These are phyloP conservation scores for Betta splendens DNA, from an alignment of 2,797 vertebrate genomes.

Conservation along the genomic window DNA sequence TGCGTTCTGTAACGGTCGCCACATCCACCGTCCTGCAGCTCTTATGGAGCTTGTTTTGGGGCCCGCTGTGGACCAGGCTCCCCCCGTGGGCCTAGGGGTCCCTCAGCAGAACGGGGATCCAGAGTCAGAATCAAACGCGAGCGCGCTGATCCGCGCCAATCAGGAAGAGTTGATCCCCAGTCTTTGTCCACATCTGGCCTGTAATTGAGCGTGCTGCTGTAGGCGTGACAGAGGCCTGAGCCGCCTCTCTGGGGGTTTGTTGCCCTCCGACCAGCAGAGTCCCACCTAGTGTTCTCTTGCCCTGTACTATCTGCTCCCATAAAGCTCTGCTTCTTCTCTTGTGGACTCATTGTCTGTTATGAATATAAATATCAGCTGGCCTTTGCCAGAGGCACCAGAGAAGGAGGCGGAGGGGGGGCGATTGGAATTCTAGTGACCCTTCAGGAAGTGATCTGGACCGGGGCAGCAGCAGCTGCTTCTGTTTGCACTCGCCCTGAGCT, in stretches of 20 bases:
- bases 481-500: constrained; percentile 53
- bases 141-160: constrained; percentile 59
- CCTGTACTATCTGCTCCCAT: constrained; percentile 33
- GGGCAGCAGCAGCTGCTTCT: constrained; percentile 49
- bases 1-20: too few species aligned
- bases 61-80: too few species aligned
- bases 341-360: constrained; percentile 65
- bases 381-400: constrained; percentile 58
- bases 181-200: constrained; percentile 66
- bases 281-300: constrained; percentile 32
- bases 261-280: constrained; percentile 36
- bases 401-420: constrained; percentile 17
- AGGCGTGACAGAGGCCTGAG: constrained; percentile 40
- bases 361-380: constrained; percentile 65
- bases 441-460: constrained; percentile 67
- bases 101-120: constrained; percentile 24
- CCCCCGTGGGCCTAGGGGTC: constrained; percentile 7
- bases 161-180: constrained; percentile 48
- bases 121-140: constrained; percentile 41
- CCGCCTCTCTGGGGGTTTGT: constrained; percentile 42
- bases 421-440: constrained; percentile 62
- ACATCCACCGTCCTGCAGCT: too few species aligned
- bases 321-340: constrained; percentile 35
- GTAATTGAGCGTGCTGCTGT: constrained; percentile 62
- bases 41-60: too few species aligned